Conservation (phyloP, 1,140 invertebrate species). For the Pachypeltis micranthus region DNA sequence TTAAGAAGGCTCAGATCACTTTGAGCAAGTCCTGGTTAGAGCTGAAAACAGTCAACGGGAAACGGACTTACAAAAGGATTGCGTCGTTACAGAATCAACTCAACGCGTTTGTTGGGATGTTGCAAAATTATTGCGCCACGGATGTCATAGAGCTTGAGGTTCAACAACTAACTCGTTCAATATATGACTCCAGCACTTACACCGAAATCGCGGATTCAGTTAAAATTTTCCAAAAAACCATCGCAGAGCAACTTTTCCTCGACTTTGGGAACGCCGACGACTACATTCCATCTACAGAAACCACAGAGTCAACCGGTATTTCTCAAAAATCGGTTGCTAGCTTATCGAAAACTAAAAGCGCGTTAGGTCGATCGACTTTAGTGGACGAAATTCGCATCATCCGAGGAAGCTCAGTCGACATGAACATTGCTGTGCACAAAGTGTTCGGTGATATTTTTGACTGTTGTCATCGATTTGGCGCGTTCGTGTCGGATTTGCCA, state of each 20-base stretch:
- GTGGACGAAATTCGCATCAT: neutral
- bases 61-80: no score
- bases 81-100: no score
- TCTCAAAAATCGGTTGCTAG: neutral
- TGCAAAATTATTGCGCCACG: constrained; percentile 15
- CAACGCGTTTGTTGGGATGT: constrained; percentile 5
- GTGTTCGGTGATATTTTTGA: neutral
- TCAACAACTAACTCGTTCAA: neutral
- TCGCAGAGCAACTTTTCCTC: neutral
- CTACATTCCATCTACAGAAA: neutral
- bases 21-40: neutral
- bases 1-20: neutral
- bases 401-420: no score
- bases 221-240: neutral
- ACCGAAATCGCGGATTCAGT: neutral
- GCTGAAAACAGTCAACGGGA: neutral
- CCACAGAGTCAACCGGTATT: neutral
- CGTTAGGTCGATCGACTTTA: neutral
- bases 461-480: neutral
- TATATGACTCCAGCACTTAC: neutral
- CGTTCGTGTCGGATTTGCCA: neutral
- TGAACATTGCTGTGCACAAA: neutral
- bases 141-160: constrained; percentile 14
- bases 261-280: neutral
- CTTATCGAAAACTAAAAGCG: neutral